Conservation (phyloP, 2,113 vertebrate genomes). For the Uropsilus gracilis region DNA sequence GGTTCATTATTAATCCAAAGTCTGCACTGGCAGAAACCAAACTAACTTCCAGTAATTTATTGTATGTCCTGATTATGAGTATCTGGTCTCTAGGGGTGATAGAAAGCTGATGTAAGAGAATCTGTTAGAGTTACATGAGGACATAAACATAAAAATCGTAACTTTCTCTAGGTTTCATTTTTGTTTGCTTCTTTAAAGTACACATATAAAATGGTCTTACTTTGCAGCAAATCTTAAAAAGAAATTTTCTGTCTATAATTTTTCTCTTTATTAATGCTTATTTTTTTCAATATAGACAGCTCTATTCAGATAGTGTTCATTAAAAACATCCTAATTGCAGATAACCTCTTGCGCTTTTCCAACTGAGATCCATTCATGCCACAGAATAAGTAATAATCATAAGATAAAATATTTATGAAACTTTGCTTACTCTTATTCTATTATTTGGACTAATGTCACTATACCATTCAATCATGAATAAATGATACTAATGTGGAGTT, state of each 20-base stretch:
- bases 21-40: conserved; percentile 39
- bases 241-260: neutral
- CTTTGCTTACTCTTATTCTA: neutral
- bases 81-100: neutral
- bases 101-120: neutral
- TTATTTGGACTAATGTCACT: neutral
- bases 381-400: conserved; percentile 1
- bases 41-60: conserved; percentile 50
- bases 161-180: neutral
- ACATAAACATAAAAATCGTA: neutral
- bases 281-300: neutral
- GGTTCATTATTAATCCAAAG: conserved; percentile 67
- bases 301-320: neutral
- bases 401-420: neutral
- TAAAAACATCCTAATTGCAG: neutral
- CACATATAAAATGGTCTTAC: neutral
- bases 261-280: neutral
- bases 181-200: neutral
- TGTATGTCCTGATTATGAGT: neutral
- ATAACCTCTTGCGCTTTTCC: neutral
- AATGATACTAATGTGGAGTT: neutral
- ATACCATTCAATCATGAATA: neutral
- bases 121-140: neutral
- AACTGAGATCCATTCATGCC: neutral
- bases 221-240: neutral